Percentiles rank a stretch among this genome's conserved stretches.
phyloP scores from a whole-genome alignment of 2,113 vertebrate genomes.

The Eulemur macaco region DNA sequence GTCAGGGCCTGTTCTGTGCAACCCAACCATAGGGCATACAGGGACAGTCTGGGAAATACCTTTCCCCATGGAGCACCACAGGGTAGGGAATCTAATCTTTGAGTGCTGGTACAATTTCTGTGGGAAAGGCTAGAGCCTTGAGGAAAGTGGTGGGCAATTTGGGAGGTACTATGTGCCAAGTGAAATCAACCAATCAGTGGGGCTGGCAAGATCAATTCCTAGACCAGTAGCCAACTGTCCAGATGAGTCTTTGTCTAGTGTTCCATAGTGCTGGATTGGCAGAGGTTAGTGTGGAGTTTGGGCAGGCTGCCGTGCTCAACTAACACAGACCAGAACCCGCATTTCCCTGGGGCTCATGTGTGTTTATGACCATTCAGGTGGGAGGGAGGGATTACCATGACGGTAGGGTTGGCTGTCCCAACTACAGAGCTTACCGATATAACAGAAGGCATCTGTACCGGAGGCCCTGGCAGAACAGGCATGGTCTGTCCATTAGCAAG shows the following conservation, averaged over 20 bases:
- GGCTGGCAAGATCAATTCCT: constrained; percentile 74
- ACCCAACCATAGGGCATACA: background rate
- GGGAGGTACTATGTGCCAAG: constrained; percentile 68
- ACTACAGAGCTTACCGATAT: constrained; percentile 91
- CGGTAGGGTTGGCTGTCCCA: background rate
- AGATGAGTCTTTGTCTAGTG: constrained; percentile 64
- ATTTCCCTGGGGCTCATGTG: constrained; percentile 36
- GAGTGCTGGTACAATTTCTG: background rate
- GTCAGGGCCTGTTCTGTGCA: constrained; percentile 14
- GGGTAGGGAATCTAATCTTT: background rate
- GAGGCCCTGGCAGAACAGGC: constrained; percentile 93
- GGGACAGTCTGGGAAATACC: constrained; percentile 24
- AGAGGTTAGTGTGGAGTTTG: constrained; percentile 56
- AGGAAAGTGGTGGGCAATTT: constrained; percentile 46
- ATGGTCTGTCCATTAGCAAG: constrained; percentile 95
- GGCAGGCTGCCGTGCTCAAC: constrained; percentile 51
- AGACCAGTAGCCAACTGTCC: constrained; percentile 78
- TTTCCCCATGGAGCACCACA: background rate
- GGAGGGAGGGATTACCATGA: constrained; percentile 37
- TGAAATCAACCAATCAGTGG: constrained; percentile 76
- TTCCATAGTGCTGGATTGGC: constrained; percentile 51
- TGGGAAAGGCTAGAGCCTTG: constrained; percentile 36
- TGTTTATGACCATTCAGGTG: constrained; percentile 53
- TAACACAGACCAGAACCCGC: constrained; percentile 33
- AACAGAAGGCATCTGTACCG: constrained; percentile 96